Conservation (phyloP, 2,113 vertebrate genomes). For the Pipra filicauda region DNA sequence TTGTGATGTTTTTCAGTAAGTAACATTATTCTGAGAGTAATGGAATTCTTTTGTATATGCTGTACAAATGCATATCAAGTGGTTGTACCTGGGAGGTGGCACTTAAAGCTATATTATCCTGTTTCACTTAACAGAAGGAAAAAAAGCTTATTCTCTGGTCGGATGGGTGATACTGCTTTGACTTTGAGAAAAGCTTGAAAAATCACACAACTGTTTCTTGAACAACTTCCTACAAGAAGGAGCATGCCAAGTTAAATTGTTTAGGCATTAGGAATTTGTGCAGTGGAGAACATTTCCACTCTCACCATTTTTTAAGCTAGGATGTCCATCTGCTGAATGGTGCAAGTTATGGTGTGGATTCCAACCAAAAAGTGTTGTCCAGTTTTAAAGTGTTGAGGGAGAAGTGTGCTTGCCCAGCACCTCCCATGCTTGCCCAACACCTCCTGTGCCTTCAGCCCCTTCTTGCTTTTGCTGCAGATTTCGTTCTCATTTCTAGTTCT, state of each 20-base stretch:
- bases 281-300: not conserved
- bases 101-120: not conserved
- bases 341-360: not conserved
- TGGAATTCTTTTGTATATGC: not conserved
- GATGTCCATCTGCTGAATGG: not conserved
- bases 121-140: not conserved
- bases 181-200: not conserved
- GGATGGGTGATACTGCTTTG: not conserved
- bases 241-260: not conserved
- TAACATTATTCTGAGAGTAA: not conserved
- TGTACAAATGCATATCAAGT: not conserved
- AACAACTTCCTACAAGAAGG: not conserved
- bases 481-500: not conserved
- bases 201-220: not conserved
- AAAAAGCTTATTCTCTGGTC: not conserved
- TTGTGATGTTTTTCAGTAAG: slow-evolving; percentile 14
- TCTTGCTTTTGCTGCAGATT: not conserved
- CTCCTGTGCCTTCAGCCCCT: not conserved
- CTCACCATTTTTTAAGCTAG: not conserved
- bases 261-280: not conserved
- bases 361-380: not conserved
- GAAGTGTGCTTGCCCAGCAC: not conserved
- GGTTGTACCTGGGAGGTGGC: not conserved
- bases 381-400: not conserved
- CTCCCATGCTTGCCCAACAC: not conserved